These are phyloP conservation scores for Beris morrisii DNA, from an alignment of 2,888 invertebrate species.

Conservation along the genomic window DNA sequence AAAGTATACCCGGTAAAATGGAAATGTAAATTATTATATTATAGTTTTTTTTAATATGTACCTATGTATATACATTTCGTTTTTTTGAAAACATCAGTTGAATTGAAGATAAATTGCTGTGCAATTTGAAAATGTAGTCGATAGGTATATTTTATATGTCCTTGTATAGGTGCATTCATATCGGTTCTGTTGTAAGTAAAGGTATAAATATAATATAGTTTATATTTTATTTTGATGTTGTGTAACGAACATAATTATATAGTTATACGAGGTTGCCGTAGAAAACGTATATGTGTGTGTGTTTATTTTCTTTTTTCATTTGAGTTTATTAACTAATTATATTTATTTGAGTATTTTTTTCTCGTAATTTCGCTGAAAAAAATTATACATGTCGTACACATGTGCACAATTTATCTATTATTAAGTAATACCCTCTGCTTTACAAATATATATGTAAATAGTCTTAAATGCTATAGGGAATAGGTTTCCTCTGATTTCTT, in stretches of 20 bases:
- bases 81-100: too few species aligned
- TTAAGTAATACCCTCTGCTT: slow-evolving; percentile 25
- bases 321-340: slow-evolving; percentile 1
- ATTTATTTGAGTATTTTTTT: slow-evolving; percentile 19
- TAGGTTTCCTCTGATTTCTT: slow-evolving; percentile 28
- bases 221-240: not conserved
- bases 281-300: not conserved
- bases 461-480: slow-evolving; percentile 30
- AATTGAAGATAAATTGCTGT: slow-evolving; percentile 8
- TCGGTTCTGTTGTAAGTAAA: not conserved
- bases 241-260: not conserved
- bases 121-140: too few species aligned
- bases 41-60: too few species aligned
- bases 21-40: too few species aligned
- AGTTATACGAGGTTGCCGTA: slow-evolving; percentile 1
- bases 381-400: slow-evolving; percentile 11
- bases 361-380: slow-evolving; percentile 13
- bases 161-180: not conserved
- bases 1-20: too few species aligned
- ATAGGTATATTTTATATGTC: too few species aligned
- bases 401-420: slow-evolving; percentile 23
- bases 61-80: too few species aligned
- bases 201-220: not conserved
- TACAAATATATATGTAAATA: slow-evolving; percentile 26
- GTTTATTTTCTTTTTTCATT: slow-evolving; percentile 7